Percentiles rank a stretch among this genome's conserved stretches.
Conservation (phyloP, 2,888 invertebrate genomes). For the Agonopterix subpropinquella region DNA sequence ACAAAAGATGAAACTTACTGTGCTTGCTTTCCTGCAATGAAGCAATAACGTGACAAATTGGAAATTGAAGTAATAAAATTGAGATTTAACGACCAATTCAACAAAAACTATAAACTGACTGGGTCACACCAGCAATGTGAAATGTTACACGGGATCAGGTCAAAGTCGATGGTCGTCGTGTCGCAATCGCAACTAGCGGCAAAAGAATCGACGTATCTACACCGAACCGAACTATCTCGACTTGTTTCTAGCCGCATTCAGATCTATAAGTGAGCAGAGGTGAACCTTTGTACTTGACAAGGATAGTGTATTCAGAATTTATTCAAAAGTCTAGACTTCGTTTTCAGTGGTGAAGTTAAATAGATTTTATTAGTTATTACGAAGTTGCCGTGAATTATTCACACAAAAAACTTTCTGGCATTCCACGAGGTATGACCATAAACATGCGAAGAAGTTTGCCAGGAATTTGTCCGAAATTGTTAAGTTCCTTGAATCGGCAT, state of each 20-base stretch:
- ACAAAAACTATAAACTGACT: constrained; percentile 14
- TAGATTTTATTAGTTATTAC: no score
- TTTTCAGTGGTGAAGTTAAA: no score
- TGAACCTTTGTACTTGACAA: background rate
- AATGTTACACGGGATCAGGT: constrained; percentile 32
- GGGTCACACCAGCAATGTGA: constrained; percentile 33
- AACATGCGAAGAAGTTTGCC: no score
- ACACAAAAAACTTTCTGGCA: no score
- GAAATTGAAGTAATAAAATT: no score
- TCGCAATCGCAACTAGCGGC: constrained; percentile 29
- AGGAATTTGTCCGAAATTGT: no score
- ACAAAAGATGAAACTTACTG: no score
- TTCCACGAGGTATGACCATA: no score
- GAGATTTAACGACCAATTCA: background rate
- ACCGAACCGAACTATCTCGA: background rate
- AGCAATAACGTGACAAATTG: no score
- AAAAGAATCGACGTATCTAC: background rate
- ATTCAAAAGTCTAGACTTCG: background rate
- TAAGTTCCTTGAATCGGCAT: no score
- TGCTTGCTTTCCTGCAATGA: no score
- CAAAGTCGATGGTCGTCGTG: constrained; percentile 27
- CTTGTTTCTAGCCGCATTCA: background rate
- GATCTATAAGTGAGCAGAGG: background rate
- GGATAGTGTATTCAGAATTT: constrained; percentile 4
- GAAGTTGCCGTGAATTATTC: no score